A percentile compares a stretch with the other conserved stretches of the same genome.
Evolutionary conservation across 2,888 invertebrate genomes (phyloP).

Genomic region (Globia sparganii): DNA sequence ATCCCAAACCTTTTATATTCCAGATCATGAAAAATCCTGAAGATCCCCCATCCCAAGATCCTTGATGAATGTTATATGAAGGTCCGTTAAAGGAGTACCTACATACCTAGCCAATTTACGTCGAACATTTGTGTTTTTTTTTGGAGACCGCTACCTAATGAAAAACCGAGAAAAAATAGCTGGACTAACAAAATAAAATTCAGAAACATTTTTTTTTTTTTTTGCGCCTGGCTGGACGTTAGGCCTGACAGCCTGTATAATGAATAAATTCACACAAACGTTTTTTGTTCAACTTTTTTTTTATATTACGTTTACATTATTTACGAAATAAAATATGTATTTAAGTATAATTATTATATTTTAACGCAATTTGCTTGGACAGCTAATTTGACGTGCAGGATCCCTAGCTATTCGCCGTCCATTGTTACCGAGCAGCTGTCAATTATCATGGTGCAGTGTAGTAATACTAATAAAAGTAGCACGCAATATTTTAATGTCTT

Average conservation of each 20-base stretch:
- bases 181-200: slow-evolving; percentile 17
- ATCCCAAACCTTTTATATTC: slow-evolving; percentile 38
- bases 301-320: not conserved
- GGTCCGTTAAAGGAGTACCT: not conserved
- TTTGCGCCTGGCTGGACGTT: slow-evolving; percentile 19
- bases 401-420: slow-evolving; percentile 8
- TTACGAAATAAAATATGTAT: slow-evolving; percentile 24
- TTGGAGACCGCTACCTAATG: not conserved
- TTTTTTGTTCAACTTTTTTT: not conserved
- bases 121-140: not conserved
- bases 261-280: slow-evolving; percentile 3
- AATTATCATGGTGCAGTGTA: slow-evolving; percentile 15
- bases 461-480: slow-evolving; percentile 22
- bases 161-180: slow-evolving; percentile 5
- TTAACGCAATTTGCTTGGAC: slow-evolving; percentile 22
- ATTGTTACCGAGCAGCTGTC: slow-evolving; percentile 52
- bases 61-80: slow-evolving; percentile 19
- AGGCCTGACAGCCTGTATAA: slow-evolving; percentile 18
- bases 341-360: slow-evolving; percentile 24
- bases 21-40: slow-evolving; percentile 41
- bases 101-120: not conserved
- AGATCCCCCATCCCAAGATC: slow-evolving; percentile 33
- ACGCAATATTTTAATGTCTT: slow-evolving; percentile 47
- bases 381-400: slow-evolving; percentile 18
- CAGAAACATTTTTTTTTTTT: slow-evolving; percentile 23